phyloP scores from a whole-genome alignment of 1,140 invertebrate species.

The Sminthurinus signatus region DNA sequence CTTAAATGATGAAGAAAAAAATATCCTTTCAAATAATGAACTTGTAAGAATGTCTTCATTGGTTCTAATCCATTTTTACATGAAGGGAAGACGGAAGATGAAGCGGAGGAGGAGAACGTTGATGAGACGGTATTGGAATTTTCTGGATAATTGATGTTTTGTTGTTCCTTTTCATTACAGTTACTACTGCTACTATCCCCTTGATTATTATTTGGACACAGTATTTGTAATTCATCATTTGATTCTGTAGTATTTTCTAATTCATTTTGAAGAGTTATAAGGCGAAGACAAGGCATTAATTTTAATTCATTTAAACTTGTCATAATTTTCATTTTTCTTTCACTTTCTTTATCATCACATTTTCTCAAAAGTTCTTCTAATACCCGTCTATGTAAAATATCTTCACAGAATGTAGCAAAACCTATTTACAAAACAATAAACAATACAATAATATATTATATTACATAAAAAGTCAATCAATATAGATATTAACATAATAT shows the following conservation, averaged over 20 bases:
- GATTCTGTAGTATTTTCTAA: conserved; percentile 44
- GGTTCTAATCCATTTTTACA: conserved; percentile 50
- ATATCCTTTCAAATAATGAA: conserved; percentile 50
- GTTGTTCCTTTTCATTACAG: too few species aligned
- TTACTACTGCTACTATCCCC: too few species aligned
- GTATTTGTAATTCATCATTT: conserved; percentile 40
- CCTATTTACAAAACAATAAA: conserved; percentile 41
- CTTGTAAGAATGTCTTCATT: conserved; percentile 48
- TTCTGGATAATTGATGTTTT: too few species aligned
- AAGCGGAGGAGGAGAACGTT: too few species aligned
- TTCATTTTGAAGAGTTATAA: conserved; percentile 45
- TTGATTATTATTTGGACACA: conserved; percentile 38
- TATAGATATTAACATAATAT: too few species aligned
- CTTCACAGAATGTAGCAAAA: conserved; percentile 49
- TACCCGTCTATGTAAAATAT: conserved; percentile 43
- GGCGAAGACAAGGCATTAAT: conserved; percentile 43
- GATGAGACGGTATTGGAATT: conserved; percentile 11
- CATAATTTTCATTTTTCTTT: conserved; percentile 6
- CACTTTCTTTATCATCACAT: conserved; percentile 26
- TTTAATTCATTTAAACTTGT: conserved; percentile 34
- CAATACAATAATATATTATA: too few species aligned
- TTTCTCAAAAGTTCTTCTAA: too few species aligned
- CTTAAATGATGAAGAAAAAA: conserved; percentile 47
- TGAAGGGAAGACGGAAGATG: too few species aligned
- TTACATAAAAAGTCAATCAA: too few species aligned